Base-by-base conservation (phyloP, 1,140 invertebrate genomes). In the Brachionus rotundiformis region DNA sequence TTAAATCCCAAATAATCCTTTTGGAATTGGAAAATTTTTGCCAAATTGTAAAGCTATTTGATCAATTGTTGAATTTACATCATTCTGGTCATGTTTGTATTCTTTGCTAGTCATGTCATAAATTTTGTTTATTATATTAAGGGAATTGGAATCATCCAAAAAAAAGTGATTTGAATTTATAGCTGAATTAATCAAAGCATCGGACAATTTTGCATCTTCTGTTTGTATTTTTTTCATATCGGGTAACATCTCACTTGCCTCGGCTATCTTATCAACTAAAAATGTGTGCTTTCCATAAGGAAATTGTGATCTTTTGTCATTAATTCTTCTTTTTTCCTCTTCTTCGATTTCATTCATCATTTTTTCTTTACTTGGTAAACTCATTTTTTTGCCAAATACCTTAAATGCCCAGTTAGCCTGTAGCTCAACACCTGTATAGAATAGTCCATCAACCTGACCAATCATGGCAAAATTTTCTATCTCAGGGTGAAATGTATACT, bases 181-280 rank as follows among this genome's bases (percentile, higher is more conserved):
- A 6, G 11, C 8, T 33, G 39, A 44, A 31, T 44, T 44, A 36
- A 36, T 44, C n/a, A 76, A 4, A 36, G 47, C 10, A 4, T 29
- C 27, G 47, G 7, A 76, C 23, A 76, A 11, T 1, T 76, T 8
- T 11, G 7, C 8, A 19, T 76, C 31, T 1, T 3, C 7, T 2
- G 1, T 76, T 47, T 47, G 44, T 27, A 76, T n/a, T n/a, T 41
- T n/a, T 16, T 76, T 29, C 44, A 76, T 44, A 76, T 76, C 73
- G 2, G 33, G 36, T 41, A 76, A 76, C 0, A 41, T 11, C 1
- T 76, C 16, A 5, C 39, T 27, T 76, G 39, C 16, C 11, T 31
- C n/a, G 16, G 73, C 73, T 76, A 76, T 29, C 5, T 76, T 76
- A 29, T 76, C 73, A 19, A 54, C 33, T 31, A 76, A n/a, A 44